Evolutionary conservation across 2,113 vertebrate genomes (phyloP).

Genomic region (Danionella cerebrum): DNA sequence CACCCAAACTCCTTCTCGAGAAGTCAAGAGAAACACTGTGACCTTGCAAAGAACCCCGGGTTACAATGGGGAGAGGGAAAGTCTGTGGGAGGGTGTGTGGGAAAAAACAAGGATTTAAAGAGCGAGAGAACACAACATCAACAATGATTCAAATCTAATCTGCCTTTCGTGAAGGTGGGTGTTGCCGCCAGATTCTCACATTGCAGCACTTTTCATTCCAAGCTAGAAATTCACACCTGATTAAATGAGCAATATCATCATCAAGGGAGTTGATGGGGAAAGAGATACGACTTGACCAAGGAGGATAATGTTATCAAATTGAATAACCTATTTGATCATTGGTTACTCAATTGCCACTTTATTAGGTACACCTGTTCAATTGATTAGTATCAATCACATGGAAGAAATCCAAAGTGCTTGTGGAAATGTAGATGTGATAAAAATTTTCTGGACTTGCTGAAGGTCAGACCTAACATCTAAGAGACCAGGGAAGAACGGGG

Average conservation of each 20-base stretch:
- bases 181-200: neutral
- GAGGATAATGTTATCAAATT: neutral
- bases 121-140: constrained; percentile 1
- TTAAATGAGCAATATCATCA: neutral
- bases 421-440: no score
- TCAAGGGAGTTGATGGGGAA: neutral
- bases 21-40: constrained; percentile 4
- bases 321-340: neutral
- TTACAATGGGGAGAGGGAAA: neutral
- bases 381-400: no score
- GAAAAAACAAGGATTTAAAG: neutral
- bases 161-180: neutral
- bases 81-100: neutral
- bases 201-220: neutral
- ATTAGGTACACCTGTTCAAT: no score
- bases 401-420: no score
- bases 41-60: constrained; percentile 11
- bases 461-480: no score
- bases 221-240: constrained; percentile 3
- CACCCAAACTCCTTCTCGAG: constrained; percentile 7
- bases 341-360: no score
- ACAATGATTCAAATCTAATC: constrained; percentile 21
- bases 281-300: neutral
- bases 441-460: no score
- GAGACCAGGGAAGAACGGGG: no score